Evolutionary conservation across 2,113 vertebrate genomes (phyloP).

Genomic region (Syngnathus typhle): DNA sequence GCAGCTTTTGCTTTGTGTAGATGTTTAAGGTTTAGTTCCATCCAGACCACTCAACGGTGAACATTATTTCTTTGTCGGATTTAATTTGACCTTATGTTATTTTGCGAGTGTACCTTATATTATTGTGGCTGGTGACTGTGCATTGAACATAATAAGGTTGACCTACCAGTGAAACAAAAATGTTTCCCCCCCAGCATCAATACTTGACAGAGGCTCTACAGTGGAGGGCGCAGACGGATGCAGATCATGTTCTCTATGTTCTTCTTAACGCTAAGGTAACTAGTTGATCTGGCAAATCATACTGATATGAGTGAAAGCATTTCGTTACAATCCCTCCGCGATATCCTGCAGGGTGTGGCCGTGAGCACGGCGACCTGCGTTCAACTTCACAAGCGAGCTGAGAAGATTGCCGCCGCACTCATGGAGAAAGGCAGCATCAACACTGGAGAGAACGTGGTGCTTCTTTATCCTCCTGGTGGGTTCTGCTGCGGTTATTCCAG

Average conservation of each 20-base stretch:
- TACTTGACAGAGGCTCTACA: constrained; percentile 91
- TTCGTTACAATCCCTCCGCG: not conserved
- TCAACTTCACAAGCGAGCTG: constrained; percentile 92
- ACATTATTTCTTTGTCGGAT: not conserved
- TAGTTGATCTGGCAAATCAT: not conserved
- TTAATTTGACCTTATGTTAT: not conserved
- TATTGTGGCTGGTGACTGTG: not conserved
- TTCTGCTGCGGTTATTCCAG: not conserved
- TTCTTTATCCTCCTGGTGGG: constrained; percentile 93
- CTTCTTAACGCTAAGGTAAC: constrained; percentile 91
- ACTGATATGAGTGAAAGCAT: not conserved
- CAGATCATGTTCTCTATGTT: constrained; percentile 90
- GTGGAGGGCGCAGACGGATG: constrained; percentile 92
- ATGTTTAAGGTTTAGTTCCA: constrained; percentile 20
- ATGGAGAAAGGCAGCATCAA: constrained; percentile 94
- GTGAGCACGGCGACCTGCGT: constrained; percentile 90
- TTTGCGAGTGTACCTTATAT: not conserved
- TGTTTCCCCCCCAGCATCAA: constrained; percentile 76
- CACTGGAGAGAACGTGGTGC: constrained; percentile 92
- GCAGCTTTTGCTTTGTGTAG: constrained; percentile 18
- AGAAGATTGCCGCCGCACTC: constrained; percentile 88
- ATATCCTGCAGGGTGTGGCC: constrained; percentile 75
- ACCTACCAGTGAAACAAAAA: not conserved
- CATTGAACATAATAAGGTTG: not conserved
- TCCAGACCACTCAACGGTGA: constrained; percentile 19